Percentiles rank a stretch among this genome's conserved stretches.
phyloP scores from a whole-genome alignment of 2,113 vertebrate species.

The Dipodomys spectabilis region DNA sequence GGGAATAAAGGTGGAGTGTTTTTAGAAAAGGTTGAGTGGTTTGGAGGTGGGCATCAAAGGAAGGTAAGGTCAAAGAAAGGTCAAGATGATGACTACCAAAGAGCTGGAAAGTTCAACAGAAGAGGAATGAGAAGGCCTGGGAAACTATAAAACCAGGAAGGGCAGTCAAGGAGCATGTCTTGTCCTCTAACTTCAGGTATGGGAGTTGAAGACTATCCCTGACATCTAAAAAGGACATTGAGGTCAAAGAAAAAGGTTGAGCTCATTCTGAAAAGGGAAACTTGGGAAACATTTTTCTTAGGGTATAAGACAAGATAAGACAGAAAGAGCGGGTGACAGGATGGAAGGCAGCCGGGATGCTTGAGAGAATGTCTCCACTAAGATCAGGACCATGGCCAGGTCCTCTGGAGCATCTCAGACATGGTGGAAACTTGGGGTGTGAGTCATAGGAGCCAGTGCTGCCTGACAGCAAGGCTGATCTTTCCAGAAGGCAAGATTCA shows the following conservation, averaged over 20 bases:
- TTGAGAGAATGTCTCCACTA: no score
- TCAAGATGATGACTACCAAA: not conserved
- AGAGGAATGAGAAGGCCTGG: not conserved
- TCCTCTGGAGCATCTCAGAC: not conserved
- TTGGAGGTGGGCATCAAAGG: not conserved
- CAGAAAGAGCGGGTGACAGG: not conserved
- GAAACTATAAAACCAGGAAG: no score
- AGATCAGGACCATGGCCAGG: not conserved
- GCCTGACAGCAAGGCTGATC: not conserved
- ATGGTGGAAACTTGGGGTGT: no score
- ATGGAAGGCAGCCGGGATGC: not conserved
- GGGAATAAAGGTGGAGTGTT: not conserved
- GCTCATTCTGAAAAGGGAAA: not conserved
- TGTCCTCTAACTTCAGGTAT: not conserved
- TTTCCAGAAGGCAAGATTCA: not conserved
- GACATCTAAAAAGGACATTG: not conserved
- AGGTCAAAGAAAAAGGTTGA: not conserved
- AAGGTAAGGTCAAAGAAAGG: not conserved
- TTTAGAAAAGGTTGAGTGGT: not conserved
- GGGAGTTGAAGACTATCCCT: not conserved
- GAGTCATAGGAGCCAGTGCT: not conserved
- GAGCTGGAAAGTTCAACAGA: not conserved
- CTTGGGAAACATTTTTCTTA: not conserved
- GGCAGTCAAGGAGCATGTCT: accelerated
- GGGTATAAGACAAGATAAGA: not conserved